These are phyloP conservation scores for Talpa occidentalis DNA, from an alignment of 2,113 vertebrate genomes.

Conservation along the genomic window DNA sequence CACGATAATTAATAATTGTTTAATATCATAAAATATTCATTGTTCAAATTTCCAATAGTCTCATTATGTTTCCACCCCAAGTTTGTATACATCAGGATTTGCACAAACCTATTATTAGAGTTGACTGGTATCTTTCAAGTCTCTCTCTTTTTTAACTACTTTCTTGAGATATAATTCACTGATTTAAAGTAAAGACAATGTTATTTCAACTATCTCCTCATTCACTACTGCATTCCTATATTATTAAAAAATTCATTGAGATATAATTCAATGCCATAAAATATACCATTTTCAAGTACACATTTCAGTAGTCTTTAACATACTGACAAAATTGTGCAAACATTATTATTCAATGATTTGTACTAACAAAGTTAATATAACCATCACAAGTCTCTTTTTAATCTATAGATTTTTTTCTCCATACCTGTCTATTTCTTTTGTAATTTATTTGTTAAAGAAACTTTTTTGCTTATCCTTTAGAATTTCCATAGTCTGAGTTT, in stretches of 20 bases:
- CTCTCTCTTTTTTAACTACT: not conserved
- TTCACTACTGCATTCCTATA: not conserved
- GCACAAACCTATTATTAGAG: not conserved
- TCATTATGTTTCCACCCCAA: not conserved
- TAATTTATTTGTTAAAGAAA: constrained; percentile 26
- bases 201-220: not conserved
- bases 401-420: not conserved
- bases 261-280: no score
- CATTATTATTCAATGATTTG: constrained; percentile 11
- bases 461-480: not conserved
- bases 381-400: not conserved
- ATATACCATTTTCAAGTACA: no score
- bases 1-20: not conserved
- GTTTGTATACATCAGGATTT: not conserved
- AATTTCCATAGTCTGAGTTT: not conserved
- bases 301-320: not conserved
- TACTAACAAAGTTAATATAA: not conserved
- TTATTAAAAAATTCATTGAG: not conserved
- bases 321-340: not conserved
- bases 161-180: not conserved
- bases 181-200: not conserved
- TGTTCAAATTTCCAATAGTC: not conserved
- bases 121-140: not conserved
- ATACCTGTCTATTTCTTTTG: not conserved
- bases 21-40: not conserved